Evolutionary conservation across 2,888 invertebrate genomes (phyloP), one percentile per base, ranked within the genome.

Genomic region (Drosophila yooni): DNA sequence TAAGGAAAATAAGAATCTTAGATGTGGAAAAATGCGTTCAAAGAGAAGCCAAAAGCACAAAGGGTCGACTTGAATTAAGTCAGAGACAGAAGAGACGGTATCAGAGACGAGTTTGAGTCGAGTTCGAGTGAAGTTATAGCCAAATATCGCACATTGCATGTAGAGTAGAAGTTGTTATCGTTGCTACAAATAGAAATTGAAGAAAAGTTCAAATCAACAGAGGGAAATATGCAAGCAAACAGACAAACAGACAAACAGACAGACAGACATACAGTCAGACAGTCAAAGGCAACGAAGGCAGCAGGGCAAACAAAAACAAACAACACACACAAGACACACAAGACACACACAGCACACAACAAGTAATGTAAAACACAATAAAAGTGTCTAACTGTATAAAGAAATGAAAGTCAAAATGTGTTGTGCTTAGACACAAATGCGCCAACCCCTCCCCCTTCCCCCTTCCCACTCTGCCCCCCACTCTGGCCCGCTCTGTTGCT

Each of bases 361-460:
- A 74, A 81, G 71, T 74, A 79, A 82, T 74, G 82, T 82, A 77
- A 87, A 90, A 76, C 84, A 90, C 89, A 90, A 87, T 82, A 90
- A 87, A 89, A 87, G 75, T 89, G 84, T 90, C 88, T 83, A 82
- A 90, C 84, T 82, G 79, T 79, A 70, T 76, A 70, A 82, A 87
- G 90, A 90, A 90, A 87, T 84, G 89, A 87, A 90, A 87, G 90
- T 85, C 85, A 82, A 84, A 81, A 68, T 83, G 46, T 46, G 15
- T 25, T 25, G 15, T 27, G 21, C 46, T 46, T 46, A 46, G 15
- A 46, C 21, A 46, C 46, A 46, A 46, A 74, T 68, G 68, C 52
- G 25, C 29, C 13, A 18, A 4, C 29, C 10, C 36, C 48, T 21
- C 15, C 38, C 65, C 48, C n/a, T 11, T 29, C 21, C 21, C 21